Evolutionary conservation across 2,888 invertebrate species (phyloP).

Genomic region (Selenia dentaria): DNA sequence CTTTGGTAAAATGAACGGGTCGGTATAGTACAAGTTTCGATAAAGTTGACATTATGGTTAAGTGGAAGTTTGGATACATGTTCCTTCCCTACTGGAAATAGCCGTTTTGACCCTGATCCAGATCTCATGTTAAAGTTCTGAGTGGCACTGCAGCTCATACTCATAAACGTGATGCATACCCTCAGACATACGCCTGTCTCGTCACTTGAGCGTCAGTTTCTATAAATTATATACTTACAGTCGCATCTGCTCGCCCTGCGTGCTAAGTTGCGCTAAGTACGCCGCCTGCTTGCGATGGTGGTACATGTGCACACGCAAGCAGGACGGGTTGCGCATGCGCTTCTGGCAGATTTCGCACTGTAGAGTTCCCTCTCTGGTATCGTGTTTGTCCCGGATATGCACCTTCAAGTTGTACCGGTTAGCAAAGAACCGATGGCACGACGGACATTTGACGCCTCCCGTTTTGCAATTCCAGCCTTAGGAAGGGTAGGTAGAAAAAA

Average conservation of each 20-base stretch:
- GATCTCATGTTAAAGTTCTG: no score
- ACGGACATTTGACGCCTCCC: conserved; percentile 86
- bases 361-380: conserved; percentile 86
- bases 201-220: no score
- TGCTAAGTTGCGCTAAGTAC: conserved; percentile 67
- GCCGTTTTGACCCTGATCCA: no score
- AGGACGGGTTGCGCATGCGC: conserved; percentile 86
- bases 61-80: no score
- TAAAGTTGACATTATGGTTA: no score
- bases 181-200: no score
- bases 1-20: no score
- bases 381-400: conserved; percentile 89
- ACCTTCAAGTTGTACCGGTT: conserved; percentile 89
- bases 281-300: conserved; percentile 86
- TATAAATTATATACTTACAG: conserved; percentile 43
- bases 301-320: conserved; percentile 87
- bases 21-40: no score
- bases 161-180: no score
- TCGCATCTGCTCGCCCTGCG: conserved; percentile 61
- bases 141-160: no score
- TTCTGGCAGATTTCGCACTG: conserved; percentile 89
- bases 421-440: conserved; percentile 86
- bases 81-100: no score
- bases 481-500: not conserved
- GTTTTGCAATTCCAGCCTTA: conserved; percentile 77